These are phyloP conservation scores for Pundamilia nyererei DNA, from an alignment of 2,113 vertebrate species.

Conservation along the genomic window DNA sequence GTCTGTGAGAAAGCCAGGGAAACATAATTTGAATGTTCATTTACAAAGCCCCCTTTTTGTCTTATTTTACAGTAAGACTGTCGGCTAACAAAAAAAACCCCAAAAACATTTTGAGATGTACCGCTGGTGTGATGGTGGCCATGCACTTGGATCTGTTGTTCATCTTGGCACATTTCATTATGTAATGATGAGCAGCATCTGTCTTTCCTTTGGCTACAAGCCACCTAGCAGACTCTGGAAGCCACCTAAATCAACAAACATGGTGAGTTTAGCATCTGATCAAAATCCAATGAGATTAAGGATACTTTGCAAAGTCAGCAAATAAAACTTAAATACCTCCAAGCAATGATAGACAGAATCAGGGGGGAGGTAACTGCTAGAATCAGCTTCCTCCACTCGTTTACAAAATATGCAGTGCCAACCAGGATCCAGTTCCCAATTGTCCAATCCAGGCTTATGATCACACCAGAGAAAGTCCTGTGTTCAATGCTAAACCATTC, in stretches of 20 bases:
- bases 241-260: constrained; percentile 73
- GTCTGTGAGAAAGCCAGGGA: constrained; percentile 29
- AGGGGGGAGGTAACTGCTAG: constrained; percentile 61
- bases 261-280: not conserved
- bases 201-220: constrained; percentile 76
- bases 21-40: not conserved
- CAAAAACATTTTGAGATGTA: not conserved
- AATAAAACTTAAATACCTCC: constrained; percentile 53
- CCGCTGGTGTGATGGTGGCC: constrained; percentile 66
- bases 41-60: not conserved
- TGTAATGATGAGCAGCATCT: constrained; percentile 73
- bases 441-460: constrained; percentile 67
- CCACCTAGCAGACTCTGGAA: constrained; percentile 90
- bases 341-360: constrained; percentile 50
- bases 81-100: not conserved
- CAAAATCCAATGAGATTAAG: not conserved
- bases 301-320: not conserved
- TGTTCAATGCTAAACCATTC: constrained; percentile 70
- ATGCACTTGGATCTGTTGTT: constrained; percentile 67
- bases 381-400: constrained; percentile 69
- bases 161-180: constrained; percentile 76
- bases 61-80: not conserved
- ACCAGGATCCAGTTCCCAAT: constrained; percentile 61
- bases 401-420: constrained; percentile 54
- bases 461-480: constrained; percentile 64